Percentiles rank a stretch among this genome's conserved stretches.
phyloP scores from a whole-genome alignment of 1,140 invertebrate genomes.

The Drosophila navojoa region DNA sequence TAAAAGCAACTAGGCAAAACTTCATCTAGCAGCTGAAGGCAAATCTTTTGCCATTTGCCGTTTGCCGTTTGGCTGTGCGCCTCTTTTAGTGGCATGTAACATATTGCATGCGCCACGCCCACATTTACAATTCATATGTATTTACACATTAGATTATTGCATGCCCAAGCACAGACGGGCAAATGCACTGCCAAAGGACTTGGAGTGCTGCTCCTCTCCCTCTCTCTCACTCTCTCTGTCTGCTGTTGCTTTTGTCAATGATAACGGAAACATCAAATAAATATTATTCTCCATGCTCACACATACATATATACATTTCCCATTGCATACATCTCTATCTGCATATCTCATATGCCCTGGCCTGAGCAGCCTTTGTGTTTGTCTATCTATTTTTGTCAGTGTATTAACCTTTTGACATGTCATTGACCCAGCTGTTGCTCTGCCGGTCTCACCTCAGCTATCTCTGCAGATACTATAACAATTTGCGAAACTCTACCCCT shows the following conservation, averaged over 20 bases:
- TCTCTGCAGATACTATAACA: constrained; percentile 3
- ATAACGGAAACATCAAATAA: constrained; percentile 74
- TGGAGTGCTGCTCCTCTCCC: constrained; percentile 1
- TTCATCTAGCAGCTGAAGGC: constrained; percentile 51
- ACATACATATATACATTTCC: background rate
- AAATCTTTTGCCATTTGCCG: constrained; percentile 29
- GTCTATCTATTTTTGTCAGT: constrained; percentile 8
- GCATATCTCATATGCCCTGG: too few species aligned
- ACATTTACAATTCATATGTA: constrained; percentile 66
- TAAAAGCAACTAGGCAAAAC: constrained; percentile 43
- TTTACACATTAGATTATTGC: constrained; percentile 82
- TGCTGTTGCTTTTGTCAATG: constrained; percentile 32
- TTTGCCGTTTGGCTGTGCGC: constrained; percentile 39
- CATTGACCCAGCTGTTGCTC: constrained; percentile 21
- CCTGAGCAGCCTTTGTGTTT: too few species aligned
- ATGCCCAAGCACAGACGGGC: constrained; percentile 65
- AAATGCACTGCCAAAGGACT: constrained; percentile 21
- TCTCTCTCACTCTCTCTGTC: background rate
- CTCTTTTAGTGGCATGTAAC: constrained; percentile 69
- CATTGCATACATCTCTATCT: too few species aligned
- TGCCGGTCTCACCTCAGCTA: constrained; percentile 40
- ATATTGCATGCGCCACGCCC: constrained; percentile 49
- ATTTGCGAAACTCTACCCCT: constrained; percentile 33
- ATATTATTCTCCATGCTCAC: constrained; percentile 63
- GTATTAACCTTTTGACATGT: constrained; percentile 30